Percentiles rank a stretch among this genome's conserved stretches.
Conservation (phyloP, 2,888 invertebrate species). For the Sussaba pulchella region DNA sequence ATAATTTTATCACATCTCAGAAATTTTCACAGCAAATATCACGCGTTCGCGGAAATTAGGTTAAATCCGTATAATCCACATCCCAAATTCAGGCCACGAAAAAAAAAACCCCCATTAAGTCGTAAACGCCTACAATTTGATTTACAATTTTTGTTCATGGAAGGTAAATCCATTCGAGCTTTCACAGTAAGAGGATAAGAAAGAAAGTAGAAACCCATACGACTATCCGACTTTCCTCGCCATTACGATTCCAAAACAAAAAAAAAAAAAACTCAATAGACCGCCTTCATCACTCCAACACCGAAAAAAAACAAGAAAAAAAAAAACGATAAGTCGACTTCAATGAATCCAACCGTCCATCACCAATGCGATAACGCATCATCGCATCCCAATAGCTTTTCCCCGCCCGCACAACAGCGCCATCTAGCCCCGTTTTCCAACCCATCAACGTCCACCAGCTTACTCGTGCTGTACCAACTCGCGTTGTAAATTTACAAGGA, state of each 20-base stretch:
- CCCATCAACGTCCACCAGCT: slow-evolving; percentile 17
- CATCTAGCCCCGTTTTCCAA: slow-evolving; percentile 6
- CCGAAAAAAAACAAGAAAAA: not conserved
- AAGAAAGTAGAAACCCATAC: not conserved
- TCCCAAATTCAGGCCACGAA: too few species aligned
- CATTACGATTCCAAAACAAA: not conserved
- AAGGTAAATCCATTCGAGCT: too few species aligned
- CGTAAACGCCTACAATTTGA: too few species aligned
- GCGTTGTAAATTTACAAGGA: slow-evolving; percentile 59
- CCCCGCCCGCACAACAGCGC: slow-evolving; percentile 7
- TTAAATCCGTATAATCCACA: too few species aligned
- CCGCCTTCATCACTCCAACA: too few species aligned
- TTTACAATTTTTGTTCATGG: too few species aligned
- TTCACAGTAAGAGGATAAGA: not conserved
- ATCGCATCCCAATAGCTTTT: slow-evolving; percentile 17
- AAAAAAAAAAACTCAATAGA: not conserved
- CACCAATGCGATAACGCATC: slow-evolving; percentile 36
- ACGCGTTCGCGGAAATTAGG: too few species aligned
- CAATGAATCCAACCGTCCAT: slow-evolving; percentile 18
- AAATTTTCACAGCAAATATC: too few species aligned
- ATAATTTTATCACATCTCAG: too few species aligned
- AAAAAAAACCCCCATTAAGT: too few species aligned
- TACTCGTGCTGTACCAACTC: slow-evolving; percentile 36
- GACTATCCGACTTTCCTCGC: not conserved
- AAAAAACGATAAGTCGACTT: not conserved